Evolutionary conservation across 2,888 invertebrate genomes (phyloP).

Genomic region (Hartigia nigra): DNA sequence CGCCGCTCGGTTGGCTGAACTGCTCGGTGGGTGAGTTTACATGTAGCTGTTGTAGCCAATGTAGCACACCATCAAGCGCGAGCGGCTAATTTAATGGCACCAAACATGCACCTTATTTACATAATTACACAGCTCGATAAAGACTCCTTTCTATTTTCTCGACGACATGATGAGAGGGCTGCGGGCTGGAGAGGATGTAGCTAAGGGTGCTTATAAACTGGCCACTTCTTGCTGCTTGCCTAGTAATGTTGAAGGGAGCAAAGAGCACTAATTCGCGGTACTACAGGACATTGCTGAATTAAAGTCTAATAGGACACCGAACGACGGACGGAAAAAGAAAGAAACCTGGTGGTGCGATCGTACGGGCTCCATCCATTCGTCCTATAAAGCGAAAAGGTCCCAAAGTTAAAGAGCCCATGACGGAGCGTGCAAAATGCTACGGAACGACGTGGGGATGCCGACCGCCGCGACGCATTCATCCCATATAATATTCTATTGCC

Average conservation of each 20-base stretch:
- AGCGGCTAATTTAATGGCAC: constrained; percentile 45
- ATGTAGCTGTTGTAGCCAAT: constrained; percentile 12
- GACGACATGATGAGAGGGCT: constrained; percentile 7
- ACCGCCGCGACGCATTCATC: constrained; percentile 4
- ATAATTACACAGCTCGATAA: constrained; percentile 48
- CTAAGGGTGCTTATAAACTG: not conserved
- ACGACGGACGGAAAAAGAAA: not conserved
- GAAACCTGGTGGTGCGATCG: not conserved
- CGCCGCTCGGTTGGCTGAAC: no score
- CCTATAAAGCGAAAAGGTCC: not conserved
- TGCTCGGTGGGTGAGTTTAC: not conserved
- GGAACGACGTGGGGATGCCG: constrained; percentile 8
- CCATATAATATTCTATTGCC: constrained; percentile 5
- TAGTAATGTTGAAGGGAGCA: not conserved
- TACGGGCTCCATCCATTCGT: not conserved
- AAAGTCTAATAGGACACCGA: not conserved
- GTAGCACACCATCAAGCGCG: constrained; percentile 25
- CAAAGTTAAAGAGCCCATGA: constrained; percentile 7
- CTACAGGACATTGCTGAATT: not conserved
- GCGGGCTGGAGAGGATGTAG: not conserved
- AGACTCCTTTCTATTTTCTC: constrained; percentile 43
- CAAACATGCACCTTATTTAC: constrained; percentile 50
- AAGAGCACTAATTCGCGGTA: not conserved
- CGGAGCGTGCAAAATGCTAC: constrained; percentile 12
- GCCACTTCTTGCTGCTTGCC: not conserved